These are phyloP conservation scores for Mergus octosetaceus DNA, from an alignment of 2,797 vertebrate species.

Conservation along the genomic window DNA sequence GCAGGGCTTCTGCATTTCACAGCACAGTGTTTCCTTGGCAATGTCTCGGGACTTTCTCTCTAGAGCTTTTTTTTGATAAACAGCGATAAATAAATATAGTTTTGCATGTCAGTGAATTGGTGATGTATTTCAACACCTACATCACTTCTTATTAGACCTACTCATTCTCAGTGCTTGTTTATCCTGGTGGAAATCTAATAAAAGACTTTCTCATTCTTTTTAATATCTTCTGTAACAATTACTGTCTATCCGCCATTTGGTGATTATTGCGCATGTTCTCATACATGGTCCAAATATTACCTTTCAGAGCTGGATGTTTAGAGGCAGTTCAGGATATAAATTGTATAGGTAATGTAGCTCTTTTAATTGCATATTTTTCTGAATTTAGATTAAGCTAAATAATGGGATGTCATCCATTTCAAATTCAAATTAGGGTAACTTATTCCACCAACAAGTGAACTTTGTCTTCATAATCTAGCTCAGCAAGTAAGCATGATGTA, in stretches of 20 bases:
- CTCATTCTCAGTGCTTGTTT: neutral
- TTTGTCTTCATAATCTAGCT: neutral
- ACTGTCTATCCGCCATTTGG: rapidly evolving
- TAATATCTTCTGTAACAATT: neutral
- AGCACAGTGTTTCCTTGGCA: neutral
- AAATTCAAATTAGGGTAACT: neutral
- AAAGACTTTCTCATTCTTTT: neutral
- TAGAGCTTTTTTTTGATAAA: neutral
- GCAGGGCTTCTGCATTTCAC: neutral
- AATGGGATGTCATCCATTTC: neutral
- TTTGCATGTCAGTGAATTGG: neutral
- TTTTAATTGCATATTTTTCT: neutral
- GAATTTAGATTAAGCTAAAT: neutral
- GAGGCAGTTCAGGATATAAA: neutral
- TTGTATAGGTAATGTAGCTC: neutral
- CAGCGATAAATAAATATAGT: neutral
- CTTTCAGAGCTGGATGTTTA: neutral
- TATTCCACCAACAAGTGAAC: neutral
- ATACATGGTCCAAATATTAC: neutral
- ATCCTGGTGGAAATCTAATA: neutral
- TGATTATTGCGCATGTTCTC: neutral
- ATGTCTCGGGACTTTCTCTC: too few species aligned
- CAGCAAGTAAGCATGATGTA: neutral
- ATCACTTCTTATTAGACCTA: neutral
- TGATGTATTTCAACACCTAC: neutral